Evolutionary conservation across 2,888 invertebrate species (phyloP).

Genomic region (Plebejus melissa): DNA sequence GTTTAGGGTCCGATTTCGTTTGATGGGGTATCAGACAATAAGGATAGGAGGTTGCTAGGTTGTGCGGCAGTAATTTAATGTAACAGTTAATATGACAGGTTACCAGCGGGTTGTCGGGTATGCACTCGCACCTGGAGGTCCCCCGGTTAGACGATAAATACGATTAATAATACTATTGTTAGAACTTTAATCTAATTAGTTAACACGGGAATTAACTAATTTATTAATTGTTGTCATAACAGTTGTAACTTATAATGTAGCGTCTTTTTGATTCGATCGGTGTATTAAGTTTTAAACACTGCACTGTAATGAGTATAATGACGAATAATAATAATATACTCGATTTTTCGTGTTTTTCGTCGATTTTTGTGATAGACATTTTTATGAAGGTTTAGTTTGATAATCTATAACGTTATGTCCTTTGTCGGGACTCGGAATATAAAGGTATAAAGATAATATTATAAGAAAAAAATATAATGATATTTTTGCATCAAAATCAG

Average conservation of each 20-base stretch:
- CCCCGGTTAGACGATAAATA: constrained; percentile 68
- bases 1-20: constrained; percentile 41
- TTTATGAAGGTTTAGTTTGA: too few species aligned
- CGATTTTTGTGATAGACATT: too few species aligned
- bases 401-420: too few species aligned
- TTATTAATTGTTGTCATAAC: background rate
- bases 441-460: too few species aligned
- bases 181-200: constrained; percentile 66
- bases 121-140: constrained; percentile 79
- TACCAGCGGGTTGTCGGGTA: constrained; percentile 74
- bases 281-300: too few species aligned
- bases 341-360: too few species aligned
- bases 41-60: constrained; percentile 63
- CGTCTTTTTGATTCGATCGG: background rate
- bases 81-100: constrained; percentile 79
- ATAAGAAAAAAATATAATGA: too few species aligned
- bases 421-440: too few species aligned
- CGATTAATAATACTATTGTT: constrained; percentile 74
- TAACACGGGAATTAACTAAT: background rate
- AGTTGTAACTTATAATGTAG: background rate
- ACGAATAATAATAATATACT: too few species aligned
- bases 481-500: too few species aligned
- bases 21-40: constrained; percentile 51
- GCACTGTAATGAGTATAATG: too few species aligned
- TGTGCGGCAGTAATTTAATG: constrained; percentile 76